Base-by-base conservation (phyloP, 2,888 invertebrate species). In the Ernsta delagoae region DNA sequence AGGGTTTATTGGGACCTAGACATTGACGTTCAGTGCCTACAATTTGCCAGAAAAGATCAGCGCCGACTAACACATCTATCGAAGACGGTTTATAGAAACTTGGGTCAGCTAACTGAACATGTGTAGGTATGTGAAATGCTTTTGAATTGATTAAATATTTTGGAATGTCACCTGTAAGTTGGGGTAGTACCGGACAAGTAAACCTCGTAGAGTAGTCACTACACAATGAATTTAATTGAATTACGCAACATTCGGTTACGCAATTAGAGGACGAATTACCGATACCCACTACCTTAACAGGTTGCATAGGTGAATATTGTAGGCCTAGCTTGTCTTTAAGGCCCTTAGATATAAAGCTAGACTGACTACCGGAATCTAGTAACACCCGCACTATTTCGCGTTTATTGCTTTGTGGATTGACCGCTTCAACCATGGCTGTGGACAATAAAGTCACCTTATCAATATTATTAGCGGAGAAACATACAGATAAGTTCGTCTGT, bases 161-260 rank as follows among this genome's bases (percentile, higher is more conserved):
- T 4, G 71, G 71, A 45, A 71, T 62, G 11, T 69, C 54, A 8
- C 69, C 71, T 59, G 71, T 65, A 4, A 71, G 57, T 31, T 71
- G 36, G 3, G 60, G 59, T 31, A 71, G 39, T 4, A 71, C 71
- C 31, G 50, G 57, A 60, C 69, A 71, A 8, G 65, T 53, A 16
- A 69, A 53, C 9, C 39, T 45, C 7, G 54, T n/a, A 16, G 8
- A 48, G 8, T 59, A 69, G 31, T 65, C 36, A 53, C 59, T 62
- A 39, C 45, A n/a, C 39, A 65, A 11, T 7, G 65, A 71, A 24
- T 62, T 41, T 5, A 69, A 50, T 50, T 68, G 61, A 5, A 65
- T 9, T 11, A 34, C 36, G 31, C 71, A 69, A 9, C 12, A 36
- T 36, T 64, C 61, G n/a, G 43, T 57, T 45, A 53, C 45, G 45